These are phyloP conservation scores for Lycodopsis pacificus DNA, from an alignment of 2,797 vertebrate genomes.

Conservation along the genomic window DNA sequence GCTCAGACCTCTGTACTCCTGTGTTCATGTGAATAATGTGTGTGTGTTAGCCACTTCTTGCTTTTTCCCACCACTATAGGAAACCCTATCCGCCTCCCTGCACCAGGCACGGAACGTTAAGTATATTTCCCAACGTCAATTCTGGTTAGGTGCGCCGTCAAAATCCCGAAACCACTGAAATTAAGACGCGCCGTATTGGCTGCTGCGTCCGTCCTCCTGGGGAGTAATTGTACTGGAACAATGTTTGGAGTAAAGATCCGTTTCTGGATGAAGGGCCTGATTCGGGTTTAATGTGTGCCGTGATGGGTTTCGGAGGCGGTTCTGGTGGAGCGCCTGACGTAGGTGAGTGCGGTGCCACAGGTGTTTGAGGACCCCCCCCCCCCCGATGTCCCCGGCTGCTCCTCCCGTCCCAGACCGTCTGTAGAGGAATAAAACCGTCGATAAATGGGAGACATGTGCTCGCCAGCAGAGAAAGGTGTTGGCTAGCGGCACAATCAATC, in stretches of 20 bases:
- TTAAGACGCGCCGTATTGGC: slow-evolving; percentile 34
- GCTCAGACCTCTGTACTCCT: neutral
- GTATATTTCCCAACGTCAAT: slow-evolving; percentile 55
- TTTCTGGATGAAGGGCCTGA: slow-evolving; percentile 9
- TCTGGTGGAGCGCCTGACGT: neutral
- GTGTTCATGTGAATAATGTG: neutral
- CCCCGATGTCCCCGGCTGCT: slow-evolving; percentile 35
- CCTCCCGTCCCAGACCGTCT: slow-evolving; percentile 20
- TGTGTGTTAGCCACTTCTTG: neutral
- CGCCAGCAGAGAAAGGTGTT: neutral
- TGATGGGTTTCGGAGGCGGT: neutral
- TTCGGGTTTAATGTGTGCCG: neutral
- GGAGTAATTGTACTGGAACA: slow-evolving; percentile 17
- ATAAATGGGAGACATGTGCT: neutral
- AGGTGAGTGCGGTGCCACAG: slow-evolving; percentile 27
- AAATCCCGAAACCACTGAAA: slow-evolving; percentile 43
- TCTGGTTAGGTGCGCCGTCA: slow-evolving; percentile 57
- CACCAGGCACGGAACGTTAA: slow-evolving; percentile 42
- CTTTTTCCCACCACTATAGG: slow-evolving; percentile 31
- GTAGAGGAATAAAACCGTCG: neutral
- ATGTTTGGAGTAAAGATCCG: slow-evolving; percentile 34
- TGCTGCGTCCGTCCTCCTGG: neutral
- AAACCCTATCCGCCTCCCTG: slow-evolving; percentile 53
- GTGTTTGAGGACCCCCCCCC: slow-evolving; percentile 35
- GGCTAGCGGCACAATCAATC: neutral